Evolutionary conservation across 2,113 vertebrate genomes (phyloP).

Genomic region (Eurypyga helias): DNA sequence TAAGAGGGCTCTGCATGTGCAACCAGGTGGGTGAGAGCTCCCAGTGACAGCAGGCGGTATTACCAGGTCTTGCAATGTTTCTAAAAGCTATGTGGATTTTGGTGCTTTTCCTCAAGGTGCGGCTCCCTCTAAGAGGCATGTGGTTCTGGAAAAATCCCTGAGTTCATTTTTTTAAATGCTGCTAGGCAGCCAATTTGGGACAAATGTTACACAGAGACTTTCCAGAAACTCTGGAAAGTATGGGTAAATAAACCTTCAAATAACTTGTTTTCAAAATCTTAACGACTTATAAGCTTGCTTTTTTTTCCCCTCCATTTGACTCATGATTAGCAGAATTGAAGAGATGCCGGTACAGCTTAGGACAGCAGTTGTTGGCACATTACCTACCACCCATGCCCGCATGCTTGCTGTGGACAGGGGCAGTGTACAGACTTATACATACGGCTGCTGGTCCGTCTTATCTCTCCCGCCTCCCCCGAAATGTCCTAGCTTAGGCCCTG

Average conservation of each 20-base stretch:
- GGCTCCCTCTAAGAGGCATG: background rate
- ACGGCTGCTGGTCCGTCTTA: background rate
- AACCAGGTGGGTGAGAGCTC: background rate
- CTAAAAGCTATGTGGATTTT: background rate
- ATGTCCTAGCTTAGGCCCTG: slow-evolving; percentile 43
- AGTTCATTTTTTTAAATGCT: background rate
- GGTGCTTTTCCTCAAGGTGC: background rate
- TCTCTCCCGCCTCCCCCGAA: slow-evolving; percentile 48
- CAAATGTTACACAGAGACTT: background rate
- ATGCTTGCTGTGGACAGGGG: background rate
- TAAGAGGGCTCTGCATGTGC: background rate
- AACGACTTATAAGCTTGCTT: background rate
- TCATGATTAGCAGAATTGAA: background rate
- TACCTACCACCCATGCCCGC: slow-evolving; percentile 26
- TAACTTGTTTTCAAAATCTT: background rate
- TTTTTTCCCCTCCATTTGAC: background rate
- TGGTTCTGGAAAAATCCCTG: background rate
- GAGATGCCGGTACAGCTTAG: background rate
- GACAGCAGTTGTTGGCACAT: slow-evolving; percentile 36
- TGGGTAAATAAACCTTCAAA: background rate
- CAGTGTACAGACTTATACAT: background rate
- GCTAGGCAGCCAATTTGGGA: background rate
- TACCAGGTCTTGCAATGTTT: background rate
- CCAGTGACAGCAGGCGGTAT: background rate
- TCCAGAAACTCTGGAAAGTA: background rate